Percentiles rank a stretch among this genome's conserved stretches.
These are phyloP conservation scores for Prionailurus viverrinus DNA, from an alignment of 2,113 vertebrate genomes.

Conservation along the genomic window DNA sequence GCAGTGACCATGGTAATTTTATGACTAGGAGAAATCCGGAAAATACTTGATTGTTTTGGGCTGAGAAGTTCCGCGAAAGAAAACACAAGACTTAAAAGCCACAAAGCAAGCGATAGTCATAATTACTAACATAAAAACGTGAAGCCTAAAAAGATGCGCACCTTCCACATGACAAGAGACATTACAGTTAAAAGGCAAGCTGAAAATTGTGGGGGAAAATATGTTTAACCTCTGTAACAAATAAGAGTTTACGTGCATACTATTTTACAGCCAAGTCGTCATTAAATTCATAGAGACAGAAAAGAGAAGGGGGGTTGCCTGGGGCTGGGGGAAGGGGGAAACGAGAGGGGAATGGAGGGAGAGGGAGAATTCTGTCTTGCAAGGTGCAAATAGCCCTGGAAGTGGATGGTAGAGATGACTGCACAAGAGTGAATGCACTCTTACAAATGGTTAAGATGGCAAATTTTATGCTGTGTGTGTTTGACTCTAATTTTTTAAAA, in stretches of 20 bases:
- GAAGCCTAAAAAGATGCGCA: not conserved
- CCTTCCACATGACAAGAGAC: not conserved
- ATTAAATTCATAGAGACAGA: not conserved
- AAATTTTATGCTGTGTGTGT: not conserved
- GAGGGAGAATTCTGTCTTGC: not conserved
- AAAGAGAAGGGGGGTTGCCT: not conserved
- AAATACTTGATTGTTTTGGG: not conserved
- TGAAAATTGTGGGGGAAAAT: not conserved
- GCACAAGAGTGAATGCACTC: not conserved
- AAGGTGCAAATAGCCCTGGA: not conserved
- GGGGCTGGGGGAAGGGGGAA: not conserved
- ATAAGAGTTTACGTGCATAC: not conserved
- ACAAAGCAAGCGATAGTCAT: not conserved
- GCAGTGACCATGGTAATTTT: not conserved
- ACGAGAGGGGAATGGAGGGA: not conserved
- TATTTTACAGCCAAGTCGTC: not conserved
- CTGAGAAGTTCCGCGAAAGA: conserved; percentile 1
- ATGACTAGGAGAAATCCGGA: not conserved
- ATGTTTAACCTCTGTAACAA: not conserved
- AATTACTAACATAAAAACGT: not conserved
- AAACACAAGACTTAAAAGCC: not conserved
- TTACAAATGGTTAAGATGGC: not conserved
- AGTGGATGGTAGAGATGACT: not conserved
- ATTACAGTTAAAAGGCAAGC: conserved; percentile 21
- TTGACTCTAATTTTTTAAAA: not conserved